A percentile compares a stretch with the other conserved stretches of the same genome.
Conservation (phyloP, 2,797 vertebrate species). For the Rhincodon typus region DNA sequence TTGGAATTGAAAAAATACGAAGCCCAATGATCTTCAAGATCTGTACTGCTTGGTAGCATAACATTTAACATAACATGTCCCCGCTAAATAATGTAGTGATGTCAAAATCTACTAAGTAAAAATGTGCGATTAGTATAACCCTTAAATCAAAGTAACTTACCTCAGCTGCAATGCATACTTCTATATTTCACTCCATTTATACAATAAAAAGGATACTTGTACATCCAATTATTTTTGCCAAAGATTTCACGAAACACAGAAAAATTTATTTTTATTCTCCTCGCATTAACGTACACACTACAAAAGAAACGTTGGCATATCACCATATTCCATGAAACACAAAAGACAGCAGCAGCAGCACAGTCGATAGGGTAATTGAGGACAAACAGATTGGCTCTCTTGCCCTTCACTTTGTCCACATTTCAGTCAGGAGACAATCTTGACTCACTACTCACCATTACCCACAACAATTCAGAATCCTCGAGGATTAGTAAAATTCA, state of each 20-base stretch:
- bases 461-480: neutral
- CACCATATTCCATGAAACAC: neutral
- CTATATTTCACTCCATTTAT: neutral
- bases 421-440: neutral
- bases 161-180: neutral
- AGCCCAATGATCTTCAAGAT: neutral
- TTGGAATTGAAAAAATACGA: neutral
- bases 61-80: neutral
- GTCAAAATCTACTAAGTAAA: neutral
- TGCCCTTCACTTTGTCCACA: neutral
- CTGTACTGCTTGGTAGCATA: neutral
- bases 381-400: neutral
- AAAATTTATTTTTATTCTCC: neutral
- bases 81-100: neutral
- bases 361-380: neutral
- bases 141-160: too few species aligned
- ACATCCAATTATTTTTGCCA: neutral
- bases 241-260: neutral
- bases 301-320: neutral
- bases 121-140: neutral
- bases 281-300: neutral
- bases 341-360: neutral
- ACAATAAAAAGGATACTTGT: neutral
- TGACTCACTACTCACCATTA: constrained; percentile 11
- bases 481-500: neutral